These are phyloP conservation scores for Macrobrachium rosenbergii DNA, from an alignment of 1,140 invertebrate species.

Conservation along the genomic window DNA sequence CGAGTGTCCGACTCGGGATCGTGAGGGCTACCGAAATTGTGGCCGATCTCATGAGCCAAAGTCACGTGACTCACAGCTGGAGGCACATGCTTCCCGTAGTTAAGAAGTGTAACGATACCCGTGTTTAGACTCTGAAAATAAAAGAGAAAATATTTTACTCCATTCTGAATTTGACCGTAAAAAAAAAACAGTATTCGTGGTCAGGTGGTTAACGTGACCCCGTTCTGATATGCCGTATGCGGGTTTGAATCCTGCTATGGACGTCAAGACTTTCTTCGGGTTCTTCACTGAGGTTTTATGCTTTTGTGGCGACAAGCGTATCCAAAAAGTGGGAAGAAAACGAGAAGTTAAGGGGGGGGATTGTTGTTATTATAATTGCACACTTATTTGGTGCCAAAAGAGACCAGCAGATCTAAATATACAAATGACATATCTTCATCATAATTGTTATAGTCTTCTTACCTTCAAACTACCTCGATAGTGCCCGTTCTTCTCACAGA, in stretches of 20 bases:
- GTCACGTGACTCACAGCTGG: slow-evolving; percentile 98
- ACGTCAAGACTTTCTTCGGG: too few species aligned
- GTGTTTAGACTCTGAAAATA: slow-evolving; percentile 89
- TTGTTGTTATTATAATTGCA: too few species aligned
- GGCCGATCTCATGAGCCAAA: slow-evolving; percentile 98
- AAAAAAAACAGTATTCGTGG: too few species aligned
- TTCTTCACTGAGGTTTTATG: too few species aligned
- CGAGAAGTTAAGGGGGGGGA: too few species aligned
- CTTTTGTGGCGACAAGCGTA: too few species aligned
- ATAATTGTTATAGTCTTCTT: neutral
- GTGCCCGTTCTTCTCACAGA: slow-evolving; percentile 95
- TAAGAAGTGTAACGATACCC: slow-evolving; percentile 96
- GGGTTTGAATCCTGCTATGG: too few species aligned
- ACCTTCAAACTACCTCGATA: slow-evolving; percentile 88
- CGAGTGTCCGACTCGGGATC: slow-evolving; percentile 85
- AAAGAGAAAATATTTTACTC: neutral
- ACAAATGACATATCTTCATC: neutral
- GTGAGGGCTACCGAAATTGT: slow-evolving; percentile 97
- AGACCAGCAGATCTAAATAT: neutral
- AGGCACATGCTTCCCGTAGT: slow-evolving; percentile 99
- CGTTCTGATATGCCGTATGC: too few species aligned
- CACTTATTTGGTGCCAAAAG: too few species aligned
- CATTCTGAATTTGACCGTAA: too few species aligned
- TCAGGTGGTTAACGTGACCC: too few species aligned
- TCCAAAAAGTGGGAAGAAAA: too few species aligned